phyloP scores from a whole-genome alignment of 2,113 vertebrate species.

The Aegotheles bennettii region DNA sequence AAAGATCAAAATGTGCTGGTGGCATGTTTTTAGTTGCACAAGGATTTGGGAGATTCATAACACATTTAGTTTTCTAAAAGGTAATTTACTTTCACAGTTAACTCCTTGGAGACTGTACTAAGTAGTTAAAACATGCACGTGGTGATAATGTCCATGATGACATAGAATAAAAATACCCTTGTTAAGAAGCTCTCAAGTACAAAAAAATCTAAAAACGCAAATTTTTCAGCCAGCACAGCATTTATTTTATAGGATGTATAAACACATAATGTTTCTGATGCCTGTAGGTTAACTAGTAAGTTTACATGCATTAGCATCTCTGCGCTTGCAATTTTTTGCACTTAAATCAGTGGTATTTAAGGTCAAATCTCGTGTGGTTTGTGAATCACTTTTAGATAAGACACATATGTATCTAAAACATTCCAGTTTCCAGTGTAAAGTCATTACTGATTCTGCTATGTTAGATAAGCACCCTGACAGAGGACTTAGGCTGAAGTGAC shows the following conservation, averaged over 20 bases:
- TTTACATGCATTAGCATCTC: not conserved
- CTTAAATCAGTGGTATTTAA: not conserved
- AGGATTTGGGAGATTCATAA: not conserved
- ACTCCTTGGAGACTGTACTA: not conserved
- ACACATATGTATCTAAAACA: not conserved
- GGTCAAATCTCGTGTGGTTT: not conserved
- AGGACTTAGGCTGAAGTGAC: not conserved
- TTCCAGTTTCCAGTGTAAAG: not conserved
- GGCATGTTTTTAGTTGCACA: not conserved
- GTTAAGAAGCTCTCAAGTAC: not conserved
- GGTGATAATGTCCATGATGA: not conserved
- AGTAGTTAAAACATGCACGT: not conserved
- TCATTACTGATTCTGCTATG: not conserved
- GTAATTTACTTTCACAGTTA: not conserved
- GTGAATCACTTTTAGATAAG: not conserved
- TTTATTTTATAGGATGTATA: not conserved
- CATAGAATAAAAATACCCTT: not conserved
- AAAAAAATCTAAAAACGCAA: not conserved
- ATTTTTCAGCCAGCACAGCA: not conserved
- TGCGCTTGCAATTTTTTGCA: not conserved
- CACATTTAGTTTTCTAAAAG: accelerated
- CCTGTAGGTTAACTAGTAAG: not conserved
- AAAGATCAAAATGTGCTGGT: not conserved
- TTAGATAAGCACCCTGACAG: not conserved
- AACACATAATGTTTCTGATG: not conserved